Conservation (phyloP, 2,797 vertebrate genomes). For the Clarias laeviceps region DNA sequence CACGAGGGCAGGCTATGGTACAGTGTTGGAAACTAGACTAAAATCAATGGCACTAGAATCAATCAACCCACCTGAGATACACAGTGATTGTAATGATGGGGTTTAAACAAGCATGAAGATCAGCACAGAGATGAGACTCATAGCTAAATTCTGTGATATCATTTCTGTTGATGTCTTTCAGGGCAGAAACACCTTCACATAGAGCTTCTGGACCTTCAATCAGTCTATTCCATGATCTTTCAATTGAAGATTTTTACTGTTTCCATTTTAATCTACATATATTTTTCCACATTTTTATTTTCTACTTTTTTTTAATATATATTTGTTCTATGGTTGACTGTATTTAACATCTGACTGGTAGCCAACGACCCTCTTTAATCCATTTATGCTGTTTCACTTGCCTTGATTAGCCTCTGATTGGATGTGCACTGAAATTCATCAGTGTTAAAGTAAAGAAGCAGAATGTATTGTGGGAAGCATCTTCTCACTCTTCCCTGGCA, state of each 20-base stretch:
- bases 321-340: slow-evolving; percentile 52
- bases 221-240: not conserved
- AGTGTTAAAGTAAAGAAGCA: slow-evolving; percentile 6
- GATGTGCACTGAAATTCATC: slow-evolving; percentile 34
- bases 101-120: not conserved
- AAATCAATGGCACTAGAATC: not conserved
- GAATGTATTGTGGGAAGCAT: not conserved
- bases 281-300: slow-evolving; percentile 40
- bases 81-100: not conserved
- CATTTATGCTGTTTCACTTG: slow-evolving; percentile 45
- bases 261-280: slow-evolving; percentile 25
- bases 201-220: not conserved
- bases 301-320: too few relatives aligned
- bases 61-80: not conserved
- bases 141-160: slow-evolving; percentile 9
- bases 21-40: not conserved
- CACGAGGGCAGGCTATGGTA: not conserved
- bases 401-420: slow-evolving; percentile 58
- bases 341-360: slow-evolving; percentile 55
- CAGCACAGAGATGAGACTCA: slow-evolving; percentile 7
- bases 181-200: not conserved
- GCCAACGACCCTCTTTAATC: slow-evolving; percentile 51
- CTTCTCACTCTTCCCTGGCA: not conserved
- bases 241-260: not conserved
- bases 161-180: not conserved